These are phyloP conservation scores for Chiroxiphia lanceolata DNA, from an alignment of 2,797 vertebrate species.

Conservation along the genomic window DNA sequence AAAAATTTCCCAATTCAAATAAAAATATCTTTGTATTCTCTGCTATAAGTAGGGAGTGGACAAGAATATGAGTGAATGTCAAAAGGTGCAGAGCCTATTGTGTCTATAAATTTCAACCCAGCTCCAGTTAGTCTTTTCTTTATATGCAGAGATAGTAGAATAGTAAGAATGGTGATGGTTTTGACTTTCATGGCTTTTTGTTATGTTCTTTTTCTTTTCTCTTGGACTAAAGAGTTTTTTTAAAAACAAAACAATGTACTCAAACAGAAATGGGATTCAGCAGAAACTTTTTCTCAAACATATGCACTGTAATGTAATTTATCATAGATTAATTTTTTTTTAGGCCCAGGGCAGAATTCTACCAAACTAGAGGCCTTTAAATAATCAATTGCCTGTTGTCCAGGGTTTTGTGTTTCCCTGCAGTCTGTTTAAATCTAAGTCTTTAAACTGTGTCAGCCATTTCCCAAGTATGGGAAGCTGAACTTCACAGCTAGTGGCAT, in stretches of 20 bases:
- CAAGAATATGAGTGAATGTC: neutral
- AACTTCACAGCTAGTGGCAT: neutral
- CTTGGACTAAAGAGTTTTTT: neutral
- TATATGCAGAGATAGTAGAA: neutral
- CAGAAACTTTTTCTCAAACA: neutral
- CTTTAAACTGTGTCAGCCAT: neutral
- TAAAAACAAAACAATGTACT: neutral
- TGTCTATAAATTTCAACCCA: neutral
- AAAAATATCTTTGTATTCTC: neutral
- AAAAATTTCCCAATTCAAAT: neutral
- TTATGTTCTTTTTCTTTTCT: neutral
- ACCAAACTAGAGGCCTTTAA: neutral
- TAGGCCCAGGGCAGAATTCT: neutral
- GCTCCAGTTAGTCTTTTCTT: neutral
- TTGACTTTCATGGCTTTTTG: neutral
- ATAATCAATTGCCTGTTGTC: neutral
- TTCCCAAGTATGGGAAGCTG: neutral
- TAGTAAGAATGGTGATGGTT: neutral
- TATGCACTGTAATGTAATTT: neutral
- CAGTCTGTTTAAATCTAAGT: neutral
- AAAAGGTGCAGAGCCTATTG: neutral
- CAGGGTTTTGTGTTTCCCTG: neutral
- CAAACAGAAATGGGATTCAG: neutral
- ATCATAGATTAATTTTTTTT: neutral
- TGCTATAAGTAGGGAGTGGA: neutral